Conservation (phyloP, 2,888 invertebrate genomes). For the Cheilosia variabilis region DNA sequence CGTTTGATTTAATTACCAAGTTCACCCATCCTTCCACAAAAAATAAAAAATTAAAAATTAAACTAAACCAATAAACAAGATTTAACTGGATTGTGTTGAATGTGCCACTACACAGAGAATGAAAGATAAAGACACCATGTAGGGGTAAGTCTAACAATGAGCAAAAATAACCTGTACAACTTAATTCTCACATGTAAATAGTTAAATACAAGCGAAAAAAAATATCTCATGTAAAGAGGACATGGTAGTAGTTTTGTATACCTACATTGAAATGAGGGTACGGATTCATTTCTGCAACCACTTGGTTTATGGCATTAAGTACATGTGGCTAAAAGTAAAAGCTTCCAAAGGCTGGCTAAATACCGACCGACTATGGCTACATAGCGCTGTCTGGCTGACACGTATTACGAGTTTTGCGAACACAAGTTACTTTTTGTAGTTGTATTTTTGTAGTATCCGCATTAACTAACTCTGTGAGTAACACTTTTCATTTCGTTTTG, state of each 20-base stretch:
- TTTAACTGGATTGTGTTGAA: conserved; percentile 75
- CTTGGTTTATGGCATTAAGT: conserved; percentile 56
- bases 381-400: conserved; percentile 51
- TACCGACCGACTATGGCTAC: conserved; percentile 32
- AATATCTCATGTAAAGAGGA: conserved; percentile 1
- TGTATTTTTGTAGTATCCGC: conserved; percentile 35
- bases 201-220: conserved; percentile 58
- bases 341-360: conserved; percentile 52
- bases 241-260: conserved; percentile 61
- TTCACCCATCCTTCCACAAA: conserved; percentile 66
- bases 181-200: conserved; percentile 74
- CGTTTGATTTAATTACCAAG: conserved; percentile 81
- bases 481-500: conserved; percentile 37
- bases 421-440: conserved; percentile 54
- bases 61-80: conserved; percentile 73
- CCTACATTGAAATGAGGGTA: conserved; percentile 56
- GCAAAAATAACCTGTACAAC: conserved; percentile 66
- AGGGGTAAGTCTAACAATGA: conserved; percentile 72
- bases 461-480: conserved; percentile 33
- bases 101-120: conserved; percentile 72
- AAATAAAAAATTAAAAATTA: conserved; percentile 60
- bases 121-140: conserved; percentile 63
- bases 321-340: conserved; percentile 56
- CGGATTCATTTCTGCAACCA: conserved; percentile 60
- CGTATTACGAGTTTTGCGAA: conserved; percentile 44